Evolutionary conservation across 2,797 vertebrate species (phyloP), one percentile per base, ranked within the genome.

Genomic region (Tinamus major): DNA sequence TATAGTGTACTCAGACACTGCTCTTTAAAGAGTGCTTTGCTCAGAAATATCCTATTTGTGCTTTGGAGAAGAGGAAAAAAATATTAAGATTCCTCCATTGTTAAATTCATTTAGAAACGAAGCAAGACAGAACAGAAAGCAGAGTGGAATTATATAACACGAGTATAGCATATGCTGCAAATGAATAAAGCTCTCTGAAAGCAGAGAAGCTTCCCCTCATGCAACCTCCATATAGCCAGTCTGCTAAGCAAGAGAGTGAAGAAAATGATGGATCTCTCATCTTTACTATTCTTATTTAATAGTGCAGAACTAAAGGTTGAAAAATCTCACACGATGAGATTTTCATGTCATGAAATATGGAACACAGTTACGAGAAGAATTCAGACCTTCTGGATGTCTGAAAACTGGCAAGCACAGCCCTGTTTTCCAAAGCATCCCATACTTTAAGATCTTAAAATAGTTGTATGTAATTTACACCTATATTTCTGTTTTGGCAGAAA

Each of bases 271-370:
- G n/a, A 81, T 93, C 51, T 48, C 67, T 69, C 59, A 63, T 37
- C 51, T 53, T 79, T 29, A 58, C 33, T 86, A 14, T 79, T 93
- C 93, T 49, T 72, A 24, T 79, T 85, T 69, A 63, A 51, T 69
- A 79, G 23, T 14, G 63, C 59, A 31, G 39, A 91, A 81, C 1
- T 49, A 53, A 92, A 87, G 92, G 79, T 90, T 63, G 9, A 76
- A 91, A 91, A 88, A 76, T 44, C 79, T 93, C 74, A 56, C 21
- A 20, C 59, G 59, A 87, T 86, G 67, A 76, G 59, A 63, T 76
- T 80, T 91, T 91, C 59, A 82, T 67, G 46, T 41, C 35, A 58
- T 84, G 70, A 94, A 90, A 88, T 79, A 89, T 62, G 63, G 76
- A 79, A 56, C 67, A n/a, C 29, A 70, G 69, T 80, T 78, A 68